Conservation (phyloP, 2,888 invertebrate species). For the Andricus quercusramuli region DNA sequence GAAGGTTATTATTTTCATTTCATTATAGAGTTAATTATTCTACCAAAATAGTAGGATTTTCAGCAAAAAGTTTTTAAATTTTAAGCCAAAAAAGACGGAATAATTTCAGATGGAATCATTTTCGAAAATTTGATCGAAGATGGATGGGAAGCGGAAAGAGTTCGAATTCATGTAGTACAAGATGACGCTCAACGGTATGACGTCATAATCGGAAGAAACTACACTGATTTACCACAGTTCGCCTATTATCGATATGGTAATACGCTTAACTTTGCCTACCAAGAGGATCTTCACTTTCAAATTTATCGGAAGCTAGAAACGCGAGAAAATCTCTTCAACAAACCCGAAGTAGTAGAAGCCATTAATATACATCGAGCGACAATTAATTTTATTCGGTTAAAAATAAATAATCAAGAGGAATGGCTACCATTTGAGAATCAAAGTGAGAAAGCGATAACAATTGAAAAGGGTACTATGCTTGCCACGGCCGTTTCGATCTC, state of each 20-base stretch:
- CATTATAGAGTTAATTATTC: too few relatives aligned
- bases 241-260: slow-evolving; percentile 30
- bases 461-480: too few relatives aligned
- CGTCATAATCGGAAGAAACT: not conserved
- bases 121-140: not conserved
- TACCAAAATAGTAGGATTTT: too few relatives aligned
- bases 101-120: not conserved
- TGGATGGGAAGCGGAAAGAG: not conserved
- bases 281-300: slow-evolving; percentile 2
- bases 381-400: too few relatives aligned
- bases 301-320: not conserved
- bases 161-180: not conserved
- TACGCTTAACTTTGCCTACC: not conserved
- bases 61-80: too few relatives aligned
- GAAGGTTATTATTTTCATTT: too few relatives aligned
- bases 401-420: too few relatives aligned
- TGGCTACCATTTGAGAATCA: too few relatives aligned
- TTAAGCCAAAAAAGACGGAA: too few relatives aligned
- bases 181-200: not conserved
- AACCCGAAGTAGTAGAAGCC: not conserved
- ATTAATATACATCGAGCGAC: too few relatives aligned
- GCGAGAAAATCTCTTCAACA: not conserved
- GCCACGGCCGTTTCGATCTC: too few relatives aligned
- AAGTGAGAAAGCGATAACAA: too few relatives aligned
- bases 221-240: slow-evolving; percentile 1